A percentile compares a stretch with the other conserved stretches of the same genome.
phyloP scores from a whole-genome alignment of 92 coral and sea anemone genomes.

The Epizoanthus stellaris region DNA sequence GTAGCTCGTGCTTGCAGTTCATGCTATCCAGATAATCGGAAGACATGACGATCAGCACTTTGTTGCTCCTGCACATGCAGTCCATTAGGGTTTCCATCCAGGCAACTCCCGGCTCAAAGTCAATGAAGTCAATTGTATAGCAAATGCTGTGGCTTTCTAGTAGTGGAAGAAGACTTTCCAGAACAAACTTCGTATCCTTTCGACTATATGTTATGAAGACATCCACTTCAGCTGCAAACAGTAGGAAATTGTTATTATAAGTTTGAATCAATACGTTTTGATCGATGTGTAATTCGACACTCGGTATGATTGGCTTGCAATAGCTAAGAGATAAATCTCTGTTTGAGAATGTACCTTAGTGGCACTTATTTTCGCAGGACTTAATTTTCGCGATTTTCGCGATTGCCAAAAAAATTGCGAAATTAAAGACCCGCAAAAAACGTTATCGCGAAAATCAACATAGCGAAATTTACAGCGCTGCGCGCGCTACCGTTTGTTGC shows the following conservation, averaged over 20 bases:
- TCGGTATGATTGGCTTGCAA: too few relatives aligned
- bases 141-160: background rate
- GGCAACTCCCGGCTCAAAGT: conserved; percentile 26
- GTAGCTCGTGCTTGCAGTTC: conserved; percentile 33
- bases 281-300: too few relatives aligned
- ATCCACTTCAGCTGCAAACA: conserved; percentile 5
- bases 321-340: too few relatives aligned
- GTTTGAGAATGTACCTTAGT: too few relatives aligned
- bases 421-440: too few relatives aligned
- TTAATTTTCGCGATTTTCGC: too few relatives aligned
- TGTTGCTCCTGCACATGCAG: conserved; percentile 15
- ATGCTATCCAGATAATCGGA: conserved; percentile 25
- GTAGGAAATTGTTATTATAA: background rate
- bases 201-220: conserved; percentile 40
- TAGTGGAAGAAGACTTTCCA: conserved; percentile 9
- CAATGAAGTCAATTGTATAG: conserved; percentile 18
- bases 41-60: conserved; percentile 28
- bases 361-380: too few relatives aligned
- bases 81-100: conserved; percentile 36
- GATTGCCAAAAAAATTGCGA: too few relatives aligned
- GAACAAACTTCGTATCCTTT: conserved; percentile 21
- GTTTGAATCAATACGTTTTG: too few relatives aligned
- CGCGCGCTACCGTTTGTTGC: too few relatives aligned
- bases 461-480: too few relatives aligned
- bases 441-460: too few relatives aligned